These are phyloP conservation scores for Picus viridis DNA, from an alignment of 2,797 vertebrate genomes.

Conservation along the genomic window DNA sequence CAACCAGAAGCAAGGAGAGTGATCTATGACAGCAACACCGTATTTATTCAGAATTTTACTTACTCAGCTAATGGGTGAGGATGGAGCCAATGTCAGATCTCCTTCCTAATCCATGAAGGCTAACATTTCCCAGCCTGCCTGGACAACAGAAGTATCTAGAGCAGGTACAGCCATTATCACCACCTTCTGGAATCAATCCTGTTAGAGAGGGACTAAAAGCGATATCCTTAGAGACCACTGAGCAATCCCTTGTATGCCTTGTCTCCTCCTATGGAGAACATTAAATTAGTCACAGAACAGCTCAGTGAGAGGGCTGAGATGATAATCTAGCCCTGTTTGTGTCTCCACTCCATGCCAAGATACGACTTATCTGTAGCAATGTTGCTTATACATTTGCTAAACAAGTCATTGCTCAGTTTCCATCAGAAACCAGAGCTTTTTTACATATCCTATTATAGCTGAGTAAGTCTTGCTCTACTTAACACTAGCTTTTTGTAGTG, in stretches of 20 bases:
- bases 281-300: slow-evolving; percentile 12
- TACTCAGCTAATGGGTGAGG: background rate
- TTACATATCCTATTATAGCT: slow-evolving; percentile 62
- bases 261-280: background rate
- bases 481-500: slow-evolving; percentile 50
- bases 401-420: slow-evolving; percentile 48
- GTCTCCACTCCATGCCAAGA: background rate
- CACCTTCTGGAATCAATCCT: background rate
- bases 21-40: slow-evolving; percentile 3
- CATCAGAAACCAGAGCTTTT: slow-evolving; percentile 59
- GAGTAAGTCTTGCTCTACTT: slow-evolving; percentile 54
- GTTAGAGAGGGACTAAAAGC: background rate
- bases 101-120: background rate
- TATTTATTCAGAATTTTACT: slow-evolving; percentile 2
- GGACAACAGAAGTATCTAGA: background rate
- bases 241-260: background rate
- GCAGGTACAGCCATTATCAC: background rate
- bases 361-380: slow-evolving; percentile 6
- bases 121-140: background rate
- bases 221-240: background rate
- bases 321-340: slow-evolving; percentile 15
- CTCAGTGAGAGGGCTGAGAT: slow-evolving; percentile 38
- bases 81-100: background rate
- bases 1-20: background rate
- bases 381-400: slow-evolving; percentile 55